Evolutionary conservation across 2,113 vertebrate species (phyloP).

Genomic region (Myotis yumanensis): DNA sequence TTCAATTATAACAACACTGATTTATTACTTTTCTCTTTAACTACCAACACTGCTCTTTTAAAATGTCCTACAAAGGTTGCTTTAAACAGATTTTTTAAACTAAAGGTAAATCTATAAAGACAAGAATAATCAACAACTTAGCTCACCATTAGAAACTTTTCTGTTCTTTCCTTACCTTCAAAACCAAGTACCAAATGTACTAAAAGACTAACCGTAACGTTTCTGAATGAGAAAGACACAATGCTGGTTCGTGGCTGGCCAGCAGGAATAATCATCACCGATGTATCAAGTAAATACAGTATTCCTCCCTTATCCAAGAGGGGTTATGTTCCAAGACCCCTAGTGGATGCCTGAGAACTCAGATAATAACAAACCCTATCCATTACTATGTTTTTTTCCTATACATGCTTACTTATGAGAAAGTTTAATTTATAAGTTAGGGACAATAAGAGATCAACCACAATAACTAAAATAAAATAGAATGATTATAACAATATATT

Average conservation of each 20-base stretch:
- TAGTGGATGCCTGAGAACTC: neutral
- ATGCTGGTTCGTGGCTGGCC: conserved; percentile 10
- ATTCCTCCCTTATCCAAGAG: neutral
- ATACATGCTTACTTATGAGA: neutral
- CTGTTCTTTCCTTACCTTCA: conserved; percentile 29
- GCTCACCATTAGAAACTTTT: neutral
- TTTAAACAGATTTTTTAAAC: conserved; percentile 13
- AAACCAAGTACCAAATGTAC: conserved; percentile 17
- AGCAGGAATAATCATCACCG: conserved; percentile 32
- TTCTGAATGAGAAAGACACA: conserved; percentile 2
- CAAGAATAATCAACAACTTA: conserved; percentile 38
- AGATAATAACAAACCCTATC: neutral
- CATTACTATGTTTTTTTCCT: neutral
- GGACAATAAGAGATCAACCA: neutral
- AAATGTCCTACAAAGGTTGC: neutral
- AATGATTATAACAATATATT: neutral
- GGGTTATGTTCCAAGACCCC: neutral
- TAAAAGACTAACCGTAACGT: neutral
- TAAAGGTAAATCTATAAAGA: conserved; percentile 49
- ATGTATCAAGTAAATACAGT: neutral
- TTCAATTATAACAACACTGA: conserved; percentile 16
- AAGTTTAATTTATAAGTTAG: neutral
- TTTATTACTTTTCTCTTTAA: conserved; percentile 26
- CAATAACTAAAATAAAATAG: neutral
- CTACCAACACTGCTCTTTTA: conserved; percentile 16